Conservation (phyloP, 2,113 vertebrate genomes). For the Trichomycterus rosablanca region DNA sequence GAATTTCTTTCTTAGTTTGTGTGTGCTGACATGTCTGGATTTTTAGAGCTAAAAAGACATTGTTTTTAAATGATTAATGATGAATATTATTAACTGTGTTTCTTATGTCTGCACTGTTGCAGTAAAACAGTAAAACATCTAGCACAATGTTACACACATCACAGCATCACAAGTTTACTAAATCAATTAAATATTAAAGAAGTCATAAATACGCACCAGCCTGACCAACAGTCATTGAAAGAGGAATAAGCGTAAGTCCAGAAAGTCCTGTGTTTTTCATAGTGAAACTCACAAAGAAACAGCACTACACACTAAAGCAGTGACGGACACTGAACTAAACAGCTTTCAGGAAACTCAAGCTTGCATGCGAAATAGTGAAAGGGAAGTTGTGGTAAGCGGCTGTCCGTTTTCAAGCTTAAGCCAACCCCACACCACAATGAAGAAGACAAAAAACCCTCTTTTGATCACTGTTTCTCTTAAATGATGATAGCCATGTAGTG, state of each 20-base stretch:
- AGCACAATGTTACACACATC: no score
- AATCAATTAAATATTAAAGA: constrained; percentile 11
- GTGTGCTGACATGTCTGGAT: no score
- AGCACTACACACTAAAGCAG: neutral
- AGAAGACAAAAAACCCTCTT: constrained; percentile 11
- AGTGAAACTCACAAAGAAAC: constrained; percentile 12
- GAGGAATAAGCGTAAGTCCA: constrained; percentile 41
- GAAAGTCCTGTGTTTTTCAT: constrained; percentile 24
- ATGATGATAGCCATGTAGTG: neutral
- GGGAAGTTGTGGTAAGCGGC: constrained; percentile 70
- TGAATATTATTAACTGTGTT: neutral
- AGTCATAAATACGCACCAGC: constrained; percentile 63
- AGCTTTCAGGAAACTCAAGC: constrained; percentile 24
- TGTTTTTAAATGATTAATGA: no score
- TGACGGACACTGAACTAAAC: constrained; percentile 17
- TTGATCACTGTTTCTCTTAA: constrained; percentile 1
- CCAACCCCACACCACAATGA: constrained; percentile 51
- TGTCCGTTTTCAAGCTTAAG: constrained; percentile 60
- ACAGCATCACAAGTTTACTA: neutral
- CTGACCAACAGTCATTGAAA: constrained; percentile 60
- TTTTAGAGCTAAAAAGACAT: no score
- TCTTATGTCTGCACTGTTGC: no score
- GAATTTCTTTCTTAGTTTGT: no score
- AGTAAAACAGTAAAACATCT: no score
- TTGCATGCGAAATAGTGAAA: constrained; percentile 24